Evolutionary conservation across 2,113 vertebrate genomes (phyloP), one percentile per base, ranked within the genome.

Genomic region (Nannospalax galili): DNA sequence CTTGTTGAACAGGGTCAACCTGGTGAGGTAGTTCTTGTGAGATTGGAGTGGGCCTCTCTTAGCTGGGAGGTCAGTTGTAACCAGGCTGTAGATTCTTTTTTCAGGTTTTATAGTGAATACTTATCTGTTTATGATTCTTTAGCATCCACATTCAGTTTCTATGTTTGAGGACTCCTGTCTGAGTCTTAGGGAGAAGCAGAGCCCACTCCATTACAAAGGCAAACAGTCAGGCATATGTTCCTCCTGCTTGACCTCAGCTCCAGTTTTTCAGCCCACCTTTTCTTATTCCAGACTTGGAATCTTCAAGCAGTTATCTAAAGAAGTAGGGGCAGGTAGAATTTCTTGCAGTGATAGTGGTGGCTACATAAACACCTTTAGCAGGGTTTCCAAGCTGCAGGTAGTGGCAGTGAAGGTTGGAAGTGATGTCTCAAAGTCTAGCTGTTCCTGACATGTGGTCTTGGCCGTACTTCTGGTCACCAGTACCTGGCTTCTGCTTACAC

Each of bases 401-500:
- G 77, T 48, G 62, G 56, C 48, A 37, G 56, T 40, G 10, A 37
- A 81, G 22, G 32, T 84, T 75, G 58, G 45, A 5, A 22, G 67
- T 15, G 40, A 48, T 8, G 37, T n/a, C 30, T 60, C 37, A 56
- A 7, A 74, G n/a, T 64, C 40, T n/a, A 20, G 19, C 5, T 20
- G 45, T n/a, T 80, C 40, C 40, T 48, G 26, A 15, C 52, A 15
- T 12, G 35, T 65, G 67, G 30, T 7, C 67, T 95, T 17, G 26
- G 35, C 10, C 37, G 60, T 45, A 30, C 14, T 62, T 93, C 90
- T 84, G 82, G 48, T 26, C 78, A 22, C 2, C 78, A 28, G 74
- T 85, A 52, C 80, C 62, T 84, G 64, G 30, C 87, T 96, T 94
- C 32, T 93, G 37, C 37, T 90, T 56, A 30, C 60, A 84, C 94